Percentiles rank a stretch among this genome's conserved stretches.
phyloP scores from a whole-genome alignment of 2,113 vertebrate species.

The Dermatemys mawii region DNA sequence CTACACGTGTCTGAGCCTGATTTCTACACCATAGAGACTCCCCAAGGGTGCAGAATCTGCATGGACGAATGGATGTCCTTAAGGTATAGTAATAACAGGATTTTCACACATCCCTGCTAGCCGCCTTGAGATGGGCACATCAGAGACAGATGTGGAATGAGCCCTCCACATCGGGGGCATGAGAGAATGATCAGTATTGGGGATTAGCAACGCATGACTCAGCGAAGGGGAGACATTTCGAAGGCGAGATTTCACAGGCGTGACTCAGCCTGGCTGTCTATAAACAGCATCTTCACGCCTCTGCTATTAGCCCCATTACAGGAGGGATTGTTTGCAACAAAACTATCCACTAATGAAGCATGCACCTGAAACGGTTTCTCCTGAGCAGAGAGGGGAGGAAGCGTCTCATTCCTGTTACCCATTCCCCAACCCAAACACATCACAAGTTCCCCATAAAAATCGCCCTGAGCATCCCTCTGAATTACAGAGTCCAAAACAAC shows the following conservation, averaged over 20 bases:
- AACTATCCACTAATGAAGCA: slow-evolving; percentile 40
- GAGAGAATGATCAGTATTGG: not conserved
- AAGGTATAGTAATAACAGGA: fast-evolving
- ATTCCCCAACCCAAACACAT: not conserved
- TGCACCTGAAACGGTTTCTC: not conserved
- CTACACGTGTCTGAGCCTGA: not conserved
- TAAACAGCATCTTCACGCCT: slow-evolving; percentile 47
- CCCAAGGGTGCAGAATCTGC: not conserved
- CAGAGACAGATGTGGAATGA: not conserved
- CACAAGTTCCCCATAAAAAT: not conserved
- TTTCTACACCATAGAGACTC: not conserved
- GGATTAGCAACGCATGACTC: not conserved
- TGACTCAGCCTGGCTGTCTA: slow-evolving; percentile 43
- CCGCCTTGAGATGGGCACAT: not conserved
- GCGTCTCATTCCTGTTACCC: not conserved
- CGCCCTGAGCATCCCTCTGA: not conserved
- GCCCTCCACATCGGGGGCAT: fast-evolving
- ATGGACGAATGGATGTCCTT: not conserved
- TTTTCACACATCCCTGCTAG: not conserved
- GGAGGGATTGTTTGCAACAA: not conserved
- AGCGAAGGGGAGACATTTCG: fast-evolving
- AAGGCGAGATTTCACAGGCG: not conserved
- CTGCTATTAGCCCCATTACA: slow-evolving; percentile 1
- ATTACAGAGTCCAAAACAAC: too few species aligned
- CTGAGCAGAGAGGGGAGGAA: slow-evolving; percentile 17